Evolutionary conservation across 2,113 vertebrate species (phyloP).

Genomic region (Epinephelus cyanopodus): DNA sequence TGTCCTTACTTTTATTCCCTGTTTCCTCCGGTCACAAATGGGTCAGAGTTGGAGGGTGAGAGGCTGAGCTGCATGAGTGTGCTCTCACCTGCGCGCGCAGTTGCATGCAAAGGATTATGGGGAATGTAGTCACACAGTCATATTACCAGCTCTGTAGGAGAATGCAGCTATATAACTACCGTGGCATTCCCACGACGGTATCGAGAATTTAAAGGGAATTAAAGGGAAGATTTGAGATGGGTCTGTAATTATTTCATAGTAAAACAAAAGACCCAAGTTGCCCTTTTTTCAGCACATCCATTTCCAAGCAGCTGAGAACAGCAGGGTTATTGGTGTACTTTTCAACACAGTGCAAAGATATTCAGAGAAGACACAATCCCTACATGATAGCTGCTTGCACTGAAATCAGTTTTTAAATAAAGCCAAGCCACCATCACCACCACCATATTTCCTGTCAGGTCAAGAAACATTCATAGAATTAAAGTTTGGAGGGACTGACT

Average conservation of each 20-base stretch:
- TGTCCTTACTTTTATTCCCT: no score
- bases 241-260: background rate
- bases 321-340: background rate
- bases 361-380: background rate
- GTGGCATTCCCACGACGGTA: no score
- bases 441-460: background rate
- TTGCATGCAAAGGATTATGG: no score
- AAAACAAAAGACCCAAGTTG: background rate
- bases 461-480: background rate
- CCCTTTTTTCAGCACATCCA: background rate
- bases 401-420: background rate
- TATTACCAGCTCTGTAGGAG: no score
- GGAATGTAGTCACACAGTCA: no score
- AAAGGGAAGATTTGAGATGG: background rate
- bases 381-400: background rate
- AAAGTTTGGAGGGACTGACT: background rate
- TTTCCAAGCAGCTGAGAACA: conserved; percentile 20
- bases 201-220: no score
- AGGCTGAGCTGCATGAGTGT: no score
- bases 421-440: background rate
- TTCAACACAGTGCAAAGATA: background rate
- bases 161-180: no score
- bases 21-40: no score
- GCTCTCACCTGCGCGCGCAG: no score
- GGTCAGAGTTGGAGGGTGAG: no score